Percentiles rank a stretch among this genome's conserved stretches.
Conservation (phyloP, 2,113 vertebrate species). For the Collichthys lucidus region DNA sequence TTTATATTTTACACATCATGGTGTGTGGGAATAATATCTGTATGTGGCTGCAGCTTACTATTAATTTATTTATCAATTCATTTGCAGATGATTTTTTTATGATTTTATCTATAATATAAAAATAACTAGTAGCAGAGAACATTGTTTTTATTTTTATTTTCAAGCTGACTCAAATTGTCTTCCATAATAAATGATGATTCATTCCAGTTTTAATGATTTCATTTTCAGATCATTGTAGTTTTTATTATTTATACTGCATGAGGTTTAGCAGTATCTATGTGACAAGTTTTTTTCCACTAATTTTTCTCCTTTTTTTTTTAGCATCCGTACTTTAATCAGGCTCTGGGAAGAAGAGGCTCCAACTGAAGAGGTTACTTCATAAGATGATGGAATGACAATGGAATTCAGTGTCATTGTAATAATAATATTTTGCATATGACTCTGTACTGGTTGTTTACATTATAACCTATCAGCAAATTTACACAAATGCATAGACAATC, state of each 20-base stretch:
- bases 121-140: background rate
- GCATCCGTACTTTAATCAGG: slow-evolving; percentile 69
- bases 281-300: background rate
- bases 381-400: no score
- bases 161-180: no score
- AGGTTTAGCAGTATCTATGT: background rate
- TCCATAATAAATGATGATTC: no score
- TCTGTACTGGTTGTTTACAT: background rate
- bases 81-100: no score
- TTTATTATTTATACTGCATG: background rate
- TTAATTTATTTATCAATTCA: background rate
- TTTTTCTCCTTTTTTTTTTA: slow-evolving; percentile 22
- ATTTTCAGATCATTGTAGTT: accelerated
- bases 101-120: no score
- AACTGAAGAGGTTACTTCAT: background rate
- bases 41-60: background rate
- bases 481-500: no score
- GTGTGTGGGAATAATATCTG: no score
- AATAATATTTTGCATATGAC: background rate
- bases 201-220: background rate
- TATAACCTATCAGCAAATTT: no score
- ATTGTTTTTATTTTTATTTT: no score
- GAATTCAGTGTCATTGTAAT: no score
- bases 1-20: background rate
- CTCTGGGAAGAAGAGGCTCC: slow-evolving; percentile 39